Base-by-base conservation (phyloP, 2,797 vertebrate genomes). In the Scolopax bukidnonensis region DNA sequence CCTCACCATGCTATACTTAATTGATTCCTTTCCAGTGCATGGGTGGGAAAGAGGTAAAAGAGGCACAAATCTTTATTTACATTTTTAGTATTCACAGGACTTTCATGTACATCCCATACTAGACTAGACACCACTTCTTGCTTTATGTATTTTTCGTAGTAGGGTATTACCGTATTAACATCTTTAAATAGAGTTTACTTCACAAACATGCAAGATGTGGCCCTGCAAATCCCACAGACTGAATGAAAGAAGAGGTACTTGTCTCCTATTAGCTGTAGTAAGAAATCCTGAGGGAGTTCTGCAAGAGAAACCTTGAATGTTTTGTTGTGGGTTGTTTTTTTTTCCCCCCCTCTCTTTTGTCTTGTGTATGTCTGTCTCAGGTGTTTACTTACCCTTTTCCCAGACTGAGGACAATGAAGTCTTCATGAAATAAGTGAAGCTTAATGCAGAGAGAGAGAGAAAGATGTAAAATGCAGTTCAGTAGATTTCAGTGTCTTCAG, bases 401-500 rank as follows among this genome's bases (percentile, higher is more conserved):
- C 56, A 82, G 30, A 47, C 87, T 91, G 61, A 90, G 86, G 73
- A 92, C 84, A 79, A 56, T 89, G 80, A 86, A 71, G 53, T 77
- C 92, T 97, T 96, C 73, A 57, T 71, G 38, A 41, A 60, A 45
- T 92, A 94, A 68, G 32, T 61, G 82, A 90, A 96, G 74, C 83
- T 91, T 95, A 92, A 90, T 73, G 61, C 30, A 38, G 36, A 82
- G 25, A 70, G 61, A 61, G 32, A 50, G 27, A 36, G 6, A 71
- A 20, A 47, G 45, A 47, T 25, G 51, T 84, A 93, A 90, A 96
- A 75, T 83, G 57, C 21, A 78, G 25, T 63, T 94, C 64, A 76
- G 76, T 83, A 91, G 47, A 76, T 93, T 89, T 85, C 65, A 74
- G 16, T 95, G 47, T 96, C 96, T 97, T 96, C 75, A 89, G 94